A percentile compares a stretch with the other conserved stretches of the same genome.
Conservation (phyloP, 2,888 invertebrate species). For the Lasioglossum leucozonium region DNA sequence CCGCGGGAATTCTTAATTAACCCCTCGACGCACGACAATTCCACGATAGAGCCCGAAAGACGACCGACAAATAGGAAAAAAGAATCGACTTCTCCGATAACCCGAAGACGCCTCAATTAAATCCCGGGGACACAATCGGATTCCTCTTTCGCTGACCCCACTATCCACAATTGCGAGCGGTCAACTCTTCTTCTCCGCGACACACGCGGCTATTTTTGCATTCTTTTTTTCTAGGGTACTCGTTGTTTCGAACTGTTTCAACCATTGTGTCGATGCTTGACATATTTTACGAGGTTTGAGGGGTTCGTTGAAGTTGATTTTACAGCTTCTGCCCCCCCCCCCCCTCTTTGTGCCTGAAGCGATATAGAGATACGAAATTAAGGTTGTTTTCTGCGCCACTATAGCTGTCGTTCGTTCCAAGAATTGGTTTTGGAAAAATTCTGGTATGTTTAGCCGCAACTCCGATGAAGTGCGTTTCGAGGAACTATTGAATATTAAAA, state of each 20-base stretch:
- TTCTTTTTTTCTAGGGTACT: not conserved
- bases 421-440: too few relatives aligned
- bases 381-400: too few relatives aligned
- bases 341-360: too few relatives aligned
- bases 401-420: too few relatives aligned
- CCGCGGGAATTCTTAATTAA: slow-evolving; percentile 46
- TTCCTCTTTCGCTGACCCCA: not conserved
- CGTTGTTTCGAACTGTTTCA: not conserved
- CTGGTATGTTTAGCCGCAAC: not conserved
- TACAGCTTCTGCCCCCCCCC: too few relatives aligned
- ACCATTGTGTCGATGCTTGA: not conserved
- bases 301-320: not conserved
- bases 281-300: not conserved
- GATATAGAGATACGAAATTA: too few relatives aligned
- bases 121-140: not conserved
- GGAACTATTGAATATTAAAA: not conserved
- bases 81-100: slow-evolving; percentile 23
- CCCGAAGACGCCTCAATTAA: slow-evolving; percentile 16
- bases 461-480: not conserved
- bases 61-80: not conserved
- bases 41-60: not conserved
- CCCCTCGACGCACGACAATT: slow-evolving; percentile 53
- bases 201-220: not conserved
- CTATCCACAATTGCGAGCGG: not conserved
- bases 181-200: not conserved